Evolutionary conservation across 1,140 invertebrate genomes (phyloP).

Genomic region (Drosophila nigromelanica): DNA sequence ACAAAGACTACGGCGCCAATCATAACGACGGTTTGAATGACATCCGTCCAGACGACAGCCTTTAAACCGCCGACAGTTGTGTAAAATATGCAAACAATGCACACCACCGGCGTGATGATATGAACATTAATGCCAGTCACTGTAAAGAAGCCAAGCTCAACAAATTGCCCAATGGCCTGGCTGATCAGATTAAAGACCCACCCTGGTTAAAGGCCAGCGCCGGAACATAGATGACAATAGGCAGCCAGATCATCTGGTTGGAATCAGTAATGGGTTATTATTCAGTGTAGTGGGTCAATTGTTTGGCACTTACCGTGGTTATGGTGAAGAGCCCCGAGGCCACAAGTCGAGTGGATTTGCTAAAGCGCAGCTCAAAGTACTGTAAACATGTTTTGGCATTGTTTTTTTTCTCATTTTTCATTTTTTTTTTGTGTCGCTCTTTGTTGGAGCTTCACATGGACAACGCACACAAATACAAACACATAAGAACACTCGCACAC

Average conservation of each 20-base stretch:
- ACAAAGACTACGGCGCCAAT: slow-evolving; percentile 92
- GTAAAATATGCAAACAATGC: slow-evolving; percentile 67
- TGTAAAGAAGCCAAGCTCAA: slow-evolving; percentile 82
- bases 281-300: neutral
- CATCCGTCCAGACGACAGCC: slow-evolving; percentile 97
- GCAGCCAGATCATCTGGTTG: slow-evolving; percentile 92
- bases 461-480: slow-evolving; percentile 30
- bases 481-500: neutral
- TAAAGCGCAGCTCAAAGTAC: slow-evolving; percentile 92
- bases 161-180: neutral
- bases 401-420: slow-evolving; percentile 19
- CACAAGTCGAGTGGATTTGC: slow-evolving; percentile 88
- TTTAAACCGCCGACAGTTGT: slow-evolving; percentile 91
- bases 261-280: slow-evolving; percentile 1
- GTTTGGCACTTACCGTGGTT: slow-evolving; percentile 86
- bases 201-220: slow-evolving; percentile 95
- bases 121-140: slow-evolving; percentile 94
- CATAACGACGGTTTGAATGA: slow-evolving; percentile 94
- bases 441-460: slow-evolving; percentile 51
- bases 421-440: slow-evolving; percentile 14
- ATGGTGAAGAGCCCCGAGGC: slow-evolving; percentile 90
- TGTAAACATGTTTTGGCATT: slow-evolving; percentile 83
- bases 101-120: slow-evolving; percentile 91
- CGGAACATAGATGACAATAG: slow-evolving; percentile 95
- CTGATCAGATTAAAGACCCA: slow-evolving; percentile 68